A percentile compares a stretch with the other conserved stretches of the same genome.
Conservation (phyloP, 2,113 vertebrate genomes). For the Herpetotheres cachinnans region DNA sequence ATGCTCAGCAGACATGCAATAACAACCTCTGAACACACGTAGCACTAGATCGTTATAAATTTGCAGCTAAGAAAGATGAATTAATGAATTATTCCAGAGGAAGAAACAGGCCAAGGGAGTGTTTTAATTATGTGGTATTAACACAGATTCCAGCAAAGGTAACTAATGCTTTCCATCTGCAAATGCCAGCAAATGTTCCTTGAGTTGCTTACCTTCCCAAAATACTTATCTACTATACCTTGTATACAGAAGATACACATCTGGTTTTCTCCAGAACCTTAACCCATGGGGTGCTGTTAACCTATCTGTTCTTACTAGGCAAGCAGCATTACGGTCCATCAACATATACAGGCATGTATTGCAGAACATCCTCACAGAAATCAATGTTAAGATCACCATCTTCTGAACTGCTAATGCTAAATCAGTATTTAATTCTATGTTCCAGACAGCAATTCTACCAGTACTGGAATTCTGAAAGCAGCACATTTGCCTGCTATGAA, state of each 20-base stretch:
- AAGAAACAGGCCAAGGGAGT: not conserved
- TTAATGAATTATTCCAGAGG: not conserved
- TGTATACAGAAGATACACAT: not conserved
- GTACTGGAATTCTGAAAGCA: not conserved
- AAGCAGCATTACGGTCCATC: not conserved
- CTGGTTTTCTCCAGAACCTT: not conserved
- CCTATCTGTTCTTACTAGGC: not conserved
- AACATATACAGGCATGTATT: not conserved
- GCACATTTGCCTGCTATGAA: not conserved
- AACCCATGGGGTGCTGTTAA: not conserved
- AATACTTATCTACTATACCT: not conserved
- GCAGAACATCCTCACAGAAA: not conserved
- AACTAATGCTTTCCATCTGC: not conserved
- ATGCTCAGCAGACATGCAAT: not conserved
- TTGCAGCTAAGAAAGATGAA: not conserved
- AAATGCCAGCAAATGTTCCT: not conserved
- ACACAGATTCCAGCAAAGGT: not conserved
- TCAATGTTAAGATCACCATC: not conserved
- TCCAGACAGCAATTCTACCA: not conserved
- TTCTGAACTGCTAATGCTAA: not conserved
- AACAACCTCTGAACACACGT: not conserved
- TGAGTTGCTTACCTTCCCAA: not conserved
- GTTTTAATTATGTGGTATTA: not conserved
- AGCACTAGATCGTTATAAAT: not conserved
- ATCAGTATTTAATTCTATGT: not conserved